Evolutionary conservation across 2,113 vertebrate species (phyloP).

Genomic region (Pelvicachromis taeniatus): DNA sequence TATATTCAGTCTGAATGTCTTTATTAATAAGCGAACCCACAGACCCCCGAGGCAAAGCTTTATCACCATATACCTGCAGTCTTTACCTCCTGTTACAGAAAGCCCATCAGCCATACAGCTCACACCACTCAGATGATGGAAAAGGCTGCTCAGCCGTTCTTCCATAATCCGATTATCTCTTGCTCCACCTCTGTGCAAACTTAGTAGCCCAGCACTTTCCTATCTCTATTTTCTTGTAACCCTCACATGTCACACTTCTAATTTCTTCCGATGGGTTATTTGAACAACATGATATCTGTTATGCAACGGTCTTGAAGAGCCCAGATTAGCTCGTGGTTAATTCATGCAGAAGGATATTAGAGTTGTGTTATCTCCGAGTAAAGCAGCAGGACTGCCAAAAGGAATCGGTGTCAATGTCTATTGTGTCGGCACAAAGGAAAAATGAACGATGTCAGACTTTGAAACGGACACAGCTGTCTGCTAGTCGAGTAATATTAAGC

Average conservation of each 20-base stretch:
- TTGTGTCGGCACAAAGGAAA: background rate
- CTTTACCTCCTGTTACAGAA: slow-evolving; percentile 1
- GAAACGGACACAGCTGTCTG: slow-evolving; percentile 32
- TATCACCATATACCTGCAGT: background rate
- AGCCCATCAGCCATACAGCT: slow-evolving; percentile 36
- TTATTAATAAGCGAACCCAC: background rate
- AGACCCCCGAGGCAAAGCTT: background rate
- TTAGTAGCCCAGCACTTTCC: background rate
- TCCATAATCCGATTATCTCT: slow-evolving; percentile 54
- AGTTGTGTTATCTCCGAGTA: background rate
- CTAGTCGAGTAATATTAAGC: slow-evolving; percentile 21
- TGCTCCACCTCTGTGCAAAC: slow-evolving; percentile 14
- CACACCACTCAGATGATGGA: slow-evolving; percentile 1
- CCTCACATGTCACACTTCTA: background rate
- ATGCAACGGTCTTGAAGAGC: background rate
- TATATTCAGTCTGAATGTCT: background rate
- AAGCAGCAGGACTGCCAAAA: background rate
- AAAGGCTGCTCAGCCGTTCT: slow-evolving; percentile 42
- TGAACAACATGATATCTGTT: background rate
- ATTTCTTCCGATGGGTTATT: background rate
- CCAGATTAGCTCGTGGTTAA: background rate
- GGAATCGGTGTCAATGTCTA: slow-evolving; percentile 4
- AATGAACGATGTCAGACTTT: slow-evolving; percentile 20
- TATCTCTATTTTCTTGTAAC: background rate
- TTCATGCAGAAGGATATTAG: background rate